phyloP scores from a whole-genome alignment of 2,113 vertebrate species.

The Oryzias melastigma region DNA sequence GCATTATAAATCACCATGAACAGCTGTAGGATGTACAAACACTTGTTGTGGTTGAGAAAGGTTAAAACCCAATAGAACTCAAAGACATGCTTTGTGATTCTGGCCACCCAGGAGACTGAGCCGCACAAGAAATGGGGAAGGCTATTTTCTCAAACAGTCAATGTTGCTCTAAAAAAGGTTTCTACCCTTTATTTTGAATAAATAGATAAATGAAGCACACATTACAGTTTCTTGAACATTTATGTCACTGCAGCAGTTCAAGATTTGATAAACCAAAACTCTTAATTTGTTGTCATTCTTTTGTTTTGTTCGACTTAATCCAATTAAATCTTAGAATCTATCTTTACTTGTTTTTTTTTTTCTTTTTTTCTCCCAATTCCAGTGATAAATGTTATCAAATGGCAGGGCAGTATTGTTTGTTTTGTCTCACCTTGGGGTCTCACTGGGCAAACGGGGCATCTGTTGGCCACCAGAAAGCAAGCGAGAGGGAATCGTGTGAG shows the following conservation, averaged over 20 bases:
- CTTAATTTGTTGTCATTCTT: conserved; percentile 18
- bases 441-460: conserved; percentile 45
- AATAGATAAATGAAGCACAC: conserved; percentile 20
- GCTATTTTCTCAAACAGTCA: neutral
- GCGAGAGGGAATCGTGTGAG: conserved; percentile 30
- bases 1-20: conserved; percentile 62
- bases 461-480: conserved; percentile 39
- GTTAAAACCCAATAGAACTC: conserved; percentile 50
- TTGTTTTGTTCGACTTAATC: conserved; percentile 1
- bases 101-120: conserved; percentile 25
- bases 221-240: conserved; percentile 30
- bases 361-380: neutral
- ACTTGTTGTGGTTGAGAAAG: conserved; percentile 47
- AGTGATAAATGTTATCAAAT: conserved; percentile 16
- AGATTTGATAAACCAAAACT: conserved; percentile 31
- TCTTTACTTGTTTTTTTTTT: neutral
- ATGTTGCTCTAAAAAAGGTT: conserved; percentile 8
- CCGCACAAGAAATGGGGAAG: conserved; percentile 4
- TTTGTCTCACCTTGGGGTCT: conserved; percentile 44
- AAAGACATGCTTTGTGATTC: conserved; percentile 50
- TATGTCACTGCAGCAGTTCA: conserved; percentile 25
- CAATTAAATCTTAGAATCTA: conserved; percentile 14
- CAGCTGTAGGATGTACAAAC: conserved; percentile 35
- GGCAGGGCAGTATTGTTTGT: conserved; percentile 41
- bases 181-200: conserved; percentile 24